phyloP scores from a whole-genome alignment of 2,888 invertebrate species.

The Tetragonula carbonaria region DNA sequence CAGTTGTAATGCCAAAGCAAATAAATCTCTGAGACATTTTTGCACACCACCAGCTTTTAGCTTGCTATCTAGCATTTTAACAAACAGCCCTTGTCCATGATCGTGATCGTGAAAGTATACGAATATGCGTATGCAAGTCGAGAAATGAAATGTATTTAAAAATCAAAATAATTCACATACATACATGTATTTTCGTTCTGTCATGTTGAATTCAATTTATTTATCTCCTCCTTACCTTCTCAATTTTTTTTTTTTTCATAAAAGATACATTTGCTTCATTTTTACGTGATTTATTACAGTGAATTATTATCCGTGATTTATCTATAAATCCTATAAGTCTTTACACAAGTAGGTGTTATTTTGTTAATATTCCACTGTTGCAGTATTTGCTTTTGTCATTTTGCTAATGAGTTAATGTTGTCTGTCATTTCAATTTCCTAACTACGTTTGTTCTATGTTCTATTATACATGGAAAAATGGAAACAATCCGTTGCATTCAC shows the following conservation, averaged over 20 bases:
- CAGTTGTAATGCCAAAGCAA: slow-evolving; percentile 43
- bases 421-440: background rate
- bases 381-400: background rate
- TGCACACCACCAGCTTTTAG: slow-evolving; percentile 10
- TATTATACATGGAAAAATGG: background rate
- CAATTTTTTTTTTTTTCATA: background rate
- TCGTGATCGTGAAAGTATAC: background rate
- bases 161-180: background rate
- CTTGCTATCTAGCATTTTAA: slow-evolving; percentile 16
- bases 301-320: background rate
- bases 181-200: too few species aligned
- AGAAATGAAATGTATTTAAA: background rate
- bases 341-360: fast-evolving
- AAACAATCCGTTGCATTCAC: background rate
- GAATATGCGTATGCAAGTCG: background rate
- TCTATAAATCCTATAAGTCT: background rate
- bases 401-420: background rate
- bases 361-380: background rate
- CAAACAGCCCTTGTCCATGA: background rate
- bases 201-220: background rate
- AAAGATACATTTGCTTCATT: background rate
- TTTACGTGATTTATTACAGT: background rate
- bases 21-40: slow-evolving; percentile 53
- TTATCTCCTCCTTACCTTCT: background rate
- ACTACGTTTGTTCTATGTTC: background rate